phyloP scores from a whole-genome alignment of 2,113 vertebrate species.

The Ovis aries region ARS-UI_Ramb_v3.0 NC_056077.1:26689501-26690000 shows the following conservation, averaged over 20 bases:
- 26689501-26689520: not conserved
- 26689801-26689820: not conserved
- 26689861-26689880: not conserved
- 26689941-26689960: not conserved
- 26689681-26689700: not conserved
- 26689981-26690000: not conserved
- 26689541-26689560: not conserved
- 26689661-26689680: not conserved
- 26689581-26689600: not conserved
- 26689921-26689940: not conserved
- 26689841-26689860: not conserved
- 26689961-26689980: not conserved
- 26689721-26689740: not conserved
- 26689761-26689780: not conserved
- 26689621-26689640: not conserved
- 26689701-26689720: not conserved
- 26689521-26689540: not conserved
- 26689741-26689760: not conserved
- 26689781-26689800: not conserved
- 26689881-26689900: not conserved
- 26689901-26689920: not conserved
- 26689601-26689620: not conserved
- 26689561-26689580: not conserved
- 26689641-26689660: not conserved
- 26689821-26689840: not conserved